These are phyloP conservation scores for Acanthosepion lycidas DNA, from an alignment of 2,888 invertebrate species.

Conservation along the genomic window DNA sequence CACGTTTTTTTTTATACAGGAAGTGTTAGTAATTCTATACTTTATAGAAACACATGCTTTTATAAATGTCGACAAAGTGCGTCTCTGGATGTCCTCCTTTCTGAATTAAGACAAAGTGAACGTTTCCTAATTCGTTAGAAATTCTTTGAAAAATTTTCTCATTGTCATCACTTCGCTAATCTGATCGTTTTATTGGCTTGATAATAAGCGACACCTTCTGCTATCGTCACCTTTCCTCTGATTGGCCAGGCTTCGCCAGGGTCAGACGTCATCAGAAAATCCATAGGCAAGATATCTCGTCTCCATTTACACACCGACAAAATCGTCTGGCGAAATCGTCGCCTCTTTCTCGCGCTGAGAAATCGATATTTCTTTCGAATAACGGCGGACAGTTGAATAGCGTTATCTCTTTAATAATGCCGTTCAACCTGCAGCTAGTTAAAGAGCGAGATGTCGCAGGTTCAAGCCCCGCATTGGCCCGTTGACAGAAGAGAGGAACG, in stretches of 20 bases:
- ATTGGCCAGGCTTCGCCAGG: too few species aligned
- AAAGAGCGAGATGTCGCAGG: background rate
- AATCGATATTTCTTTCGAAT: background rate
- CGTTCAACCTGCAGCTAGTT: background rate
- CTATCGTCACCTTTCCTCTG: too few species aligned
- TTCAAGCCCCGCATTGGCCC: background rate
- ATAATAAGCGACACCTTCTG: too few species aligned
- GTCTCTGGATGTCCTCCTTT: background rate
- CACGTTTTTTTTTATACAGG: background rate
- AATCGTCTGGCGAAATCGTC: background rate
- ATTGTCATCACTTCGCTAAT: too few species aligned
- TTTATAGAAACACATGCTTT: background rate
- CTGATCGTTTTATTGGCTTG: too few species aligned
- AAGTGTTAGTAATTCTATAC: background rate
- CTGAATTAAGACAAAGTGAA: too few species aligned
- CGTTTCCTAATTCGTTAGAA: background rate
- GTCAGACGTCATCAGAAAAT: background rate
- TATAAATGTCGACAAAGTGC: background rate
- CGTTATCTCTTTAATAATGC: background rate
- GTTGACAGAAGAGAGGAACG: background rate
- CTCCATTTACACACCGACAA: background rate
- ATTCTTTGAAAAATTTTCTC: background rate
- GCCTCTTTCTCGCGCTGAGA: background rate
- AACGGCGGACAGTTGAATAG: background rate
- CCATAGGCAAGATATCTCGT: background rate